Percentiles rank a stretch among this genome's conserved stretches.
phyloP scores from a whole-genome alignment of 2,888 invertebrate species.

The Sthenelais limicola region DNA sequence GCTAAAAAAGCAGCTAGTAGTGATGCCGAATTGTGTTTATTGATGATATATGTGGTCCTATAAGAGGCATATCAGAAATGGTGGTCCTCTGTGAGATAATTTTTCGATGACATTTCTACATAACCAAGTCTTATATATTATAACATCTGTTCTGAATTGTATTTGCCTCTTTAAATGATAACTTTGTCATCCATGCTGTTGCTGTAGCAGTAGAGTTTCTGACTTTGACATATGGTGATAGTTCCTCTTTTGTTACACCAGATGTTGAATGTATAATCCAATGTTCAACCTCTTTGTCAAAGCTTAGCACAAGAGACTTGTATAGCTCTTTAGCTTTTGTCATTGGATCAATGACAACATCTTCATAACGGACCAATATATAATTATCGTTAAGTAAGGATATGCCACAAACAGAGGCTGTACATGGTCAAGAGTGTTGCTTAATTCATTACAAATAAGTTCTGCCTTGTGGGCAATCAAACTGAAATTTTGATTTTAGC shows the following conservation, averaged over 20 bases:
- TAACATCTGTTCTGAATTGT: background rate
- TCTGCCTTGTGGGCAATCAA: too few species aligned
- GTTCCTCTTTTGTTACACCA: background rate
- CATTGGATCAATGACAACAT: conserved; percentile 9
- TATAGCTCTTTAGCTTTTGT: background rate
- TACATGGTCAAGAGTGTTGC: background rate
- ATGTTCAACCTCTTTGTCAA: background rate
- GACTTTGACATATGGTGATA: background rate
- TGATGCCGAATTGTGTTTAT: too few species aligned
- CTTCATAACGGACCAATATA: conserved; percentile 19
- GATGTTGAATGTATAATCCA: conserved; percentile 13
- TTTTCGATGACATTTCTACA: background rate
- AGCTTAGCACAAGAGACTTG: background rate
- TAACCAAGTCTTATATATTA: conserved; percentile 7
- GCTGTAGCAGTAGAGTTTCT: background rate
- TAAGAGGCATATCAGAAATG: too few species aligned
- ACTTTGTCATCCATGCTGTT: background rate
- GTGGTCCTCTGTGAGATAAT: background rate
- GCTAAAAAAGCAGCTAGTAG: too few species aligned
- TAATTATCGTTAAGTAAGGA: background rate
- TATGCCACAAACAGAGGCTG: background rate
- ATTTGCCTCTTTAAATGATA: background rate
- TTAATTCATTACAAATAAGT: background rate
- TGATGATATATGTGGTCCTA: too few species aligned
- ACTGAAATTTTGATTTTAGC: too few species aligned